phyloP scores from a whole-genome alignment of 2,797 vertebrate species.

The Anguilla obscura region DNA sequence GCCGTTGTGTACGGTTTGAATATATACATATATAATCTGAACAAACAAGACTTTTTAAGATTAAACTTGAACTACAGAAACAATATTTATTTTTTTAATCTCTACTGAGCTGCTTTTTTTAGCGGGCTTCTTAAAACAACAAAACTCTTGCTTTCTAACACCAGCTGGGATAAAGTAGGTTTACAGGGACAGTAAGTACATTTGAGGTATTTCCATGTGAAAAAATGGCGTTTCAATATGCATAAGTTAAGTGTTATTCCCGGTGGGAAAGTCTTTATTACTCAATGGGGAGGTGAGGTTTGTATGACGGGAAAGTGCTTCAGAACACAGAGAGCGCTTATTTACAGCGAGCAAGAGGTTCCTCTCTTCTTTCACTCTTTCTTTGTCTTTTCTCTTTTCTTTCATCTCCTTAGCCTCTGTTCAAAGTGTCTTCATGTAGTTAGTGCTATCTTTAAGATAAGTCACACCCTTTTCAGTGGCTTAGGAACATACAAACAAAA shows the following conservation, averaged over 20 bases:
- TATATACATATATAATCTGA: slow-evolving; percentile 59
- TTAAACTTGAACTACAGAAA: slow-evolving; percentile 45
- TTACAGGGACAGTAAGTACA: slow-evolving; percentile 42
- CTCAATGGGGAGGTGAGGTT: slow-evolving; percentile 44
- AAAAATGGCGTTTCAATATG: slow-evolving; percentile 70
- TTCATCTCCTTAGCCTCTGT: slow-evolving; percentile 24
- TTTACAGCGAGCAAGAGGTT: slow-evolving; percentile 71
- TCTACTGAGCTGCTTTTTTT: slow-evolving; percentile 46
- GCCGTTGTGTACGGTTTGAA: slow-evolving; percentile 53
- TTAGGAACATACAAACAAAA: slow-evolving; percentile 49
- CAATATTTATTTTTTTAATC: slow-evolving; percentile 43
- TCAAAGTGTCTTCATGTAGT: slow-evolving; percentile 50
- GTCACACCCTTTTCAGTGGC: slow-evolving; percentile 54
- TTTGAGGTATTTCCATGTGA: slow-evolving; percentile 66
- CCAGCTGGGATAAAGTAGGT: slow-evolving; percentile 36
- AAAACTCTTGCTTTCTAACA: slow-evolving; percentile 54
- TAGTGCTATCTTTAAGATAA: slow-evolving; percentile 54
- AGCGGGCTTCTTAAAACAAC: slow-evolving; percentile 44
- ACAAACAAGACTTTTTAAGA: slow-evolving; percentile 33
- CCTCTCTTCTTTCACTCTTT: slow-evolving; percentile 41
- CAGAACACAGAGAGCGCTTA: slow-evolving; percentile 71
- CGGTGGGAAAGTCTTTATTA: slow-evolving; percentile 51
- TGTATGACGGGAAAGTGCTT: slow-evolving; percentile 71
- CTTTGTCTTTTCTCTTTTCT: slow-evolving; percentile 33
- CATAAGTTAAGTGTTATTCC: slow-evolving; percentile 72